These are phyloP conservation scores for Shinisaurus crocodilurus DNA, from an alignment of 2,113 vertebrate species.

Conservation along the genomic window DNA sequence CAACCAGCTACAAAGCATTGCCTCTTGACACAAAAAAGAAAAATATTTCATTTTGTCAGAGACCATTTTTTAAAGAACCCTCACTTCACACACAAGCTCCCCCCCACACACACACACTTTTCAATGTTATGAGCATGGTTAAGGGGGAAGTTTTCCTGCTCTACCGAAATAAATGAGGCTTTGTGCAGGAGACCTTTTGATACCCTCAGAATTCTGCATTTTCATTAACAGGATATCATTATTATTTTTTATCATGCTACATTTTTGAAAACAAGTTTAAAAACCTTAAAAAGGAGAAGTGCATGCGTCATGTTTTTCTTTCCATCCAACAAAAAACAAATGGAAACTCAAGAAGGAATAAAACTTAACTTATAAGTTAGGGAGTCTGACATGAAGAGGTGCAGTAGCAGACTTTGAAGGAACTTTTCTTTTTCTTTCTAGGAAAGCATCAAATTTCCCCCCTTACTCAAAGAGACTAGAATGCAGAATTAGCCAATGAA, in stretches of 20 bases:
- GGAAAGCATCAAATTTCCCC: neutral
- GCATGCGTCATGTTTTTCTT: constrained; percentile 49
- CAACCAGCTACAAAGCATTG: constrained; percentile 76
- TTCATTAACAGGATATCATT: constrained; percentile 32
- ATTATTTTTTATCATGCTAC: constrained; percentile 44
- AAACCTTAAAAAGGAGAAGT: constrained; percentile 15
- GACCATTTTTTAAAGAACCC: constrained; percentile 48
- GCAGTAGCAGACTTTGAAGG: neutral
- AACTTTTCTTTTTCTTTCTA: neutral
- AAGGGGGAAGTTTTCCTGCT: neutral
- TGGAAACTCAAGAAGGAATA: neutral
- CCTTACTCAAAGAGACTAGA: neutral
- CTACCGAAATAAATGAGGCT: neutral
- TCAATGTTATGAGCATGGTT: neutral
- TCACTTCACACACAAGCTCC: constrained; percentile 37
- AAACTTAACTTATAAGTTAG: accelerated
- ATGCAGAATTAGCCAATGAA: neutral
- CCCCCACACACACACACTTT: too few species aligned
- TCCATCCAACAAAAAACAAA: neutral
- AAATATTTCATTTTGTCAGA: constrained; percentile 57
- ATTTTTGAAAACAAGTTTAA: constrained; percentile 27
- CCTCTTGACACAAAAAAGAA: constrained; percentile 71
- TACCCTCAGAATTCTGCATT: constrained; percentile 34
- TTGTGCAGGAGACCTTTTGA: neutral
- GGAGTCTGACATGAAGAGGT: accelerated